Evolutionary conservation across 2,113 vertebrate species (phyloP), one percentile per base, ranked within the genome.

Genomic region (Silurus glanis): DNA sequence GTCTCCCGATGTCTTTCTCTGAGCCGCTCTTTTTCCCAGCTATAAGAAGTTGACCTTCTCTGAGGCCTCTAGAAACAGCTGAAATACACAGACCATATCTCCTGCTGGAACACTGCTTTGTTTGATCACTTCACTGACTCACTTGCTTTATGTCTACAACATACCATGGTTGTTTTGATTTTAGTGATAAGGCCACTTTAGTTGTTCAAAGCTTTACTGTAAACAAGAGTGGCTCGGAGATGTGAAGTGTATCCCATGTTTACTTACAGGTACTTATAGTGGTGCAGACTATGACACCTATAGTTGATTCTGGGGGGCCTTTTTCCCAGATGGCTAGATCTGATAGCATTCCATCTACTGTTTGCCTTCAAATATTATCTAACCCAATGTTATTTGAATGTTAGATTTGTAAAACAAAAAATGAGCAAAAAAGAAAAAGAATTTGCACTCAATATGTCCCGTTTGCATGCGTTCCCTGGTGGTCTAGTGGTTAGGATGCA

Each of bases 131-230:
- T 61, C 56, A 9, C 64, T 82, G 56, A 64, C 59, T 82, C 80
- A 75, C 17, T 78, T 76, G 25, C 58, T 83, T 78, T 78, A 76
- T 67, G 80, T 53, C 25, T 49, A 67, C 75, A 87, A 66, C 80
- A 78, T 83, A n/a, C 47, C 67, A 53, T 0, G 19, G 47, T 82
- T 82, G 80, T 75, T 82, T 56, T 82, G 85, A 74, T 53, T 37
- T 75, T 4, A 53, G 4, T 16, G 69, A 66, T 66, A 75, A 62
- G 85, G 69, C 45, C 82, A 80, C 13, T 76, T 9, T 6, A 25
- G 10, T 21, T 81, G 53, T 28, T 53, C 49, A 0, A n/a, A 47
- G 67, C 69, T 82, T 28, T 86, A 49, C 19, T 23, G 69, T 55
- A 83, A 82, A 76, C 58, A 5, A 28, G 64, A 80, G 58, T 5